phyloP scores from a whole-genome alignment of 2,888 invertebrate genomes.

The Tubulanus polymorphus region DNA sequence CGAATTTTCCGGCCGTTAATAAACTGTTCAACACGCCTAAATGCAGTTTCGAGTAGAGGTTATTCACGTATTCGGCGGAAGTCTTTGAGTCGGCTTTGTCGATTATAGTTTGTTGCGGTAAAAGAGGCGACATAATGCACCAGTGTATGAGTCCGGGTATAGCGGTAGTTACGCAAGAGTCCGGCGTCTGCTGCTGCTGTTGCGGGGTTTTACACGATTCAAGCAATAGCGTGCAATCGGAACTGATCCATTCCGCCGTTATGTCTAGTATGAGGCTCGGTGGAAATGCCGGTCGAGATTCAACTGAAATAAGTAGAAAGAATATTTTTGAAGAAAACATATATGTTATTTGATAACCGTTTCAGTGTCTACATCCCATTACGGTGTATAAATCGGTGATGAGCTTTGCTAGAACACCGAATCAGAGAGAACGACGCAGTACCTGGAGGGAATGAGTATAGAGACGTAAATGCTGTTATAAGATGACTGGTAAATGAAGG shows the following conservation, averaged over 20 bases:
- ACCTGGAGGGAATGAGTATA: conserved; percentile 60
- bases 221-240: conserved; percentile 37
- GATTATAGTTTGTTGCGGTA: conserved; percentile 4
- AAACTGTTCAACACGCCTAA: neutral
- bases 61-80: conserved; percentile 17
- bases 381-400: no score
- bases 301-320: neutral
- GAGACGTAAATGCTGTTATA: conserved; percentile 77
- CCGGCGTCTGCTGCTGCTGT: neutral
- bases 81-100: neutral
- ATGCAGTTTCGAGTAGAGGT: neutral
- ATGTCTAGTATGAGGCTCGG: conserved; percentile 31
- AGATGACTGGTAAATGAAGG: conserved; percentile 85
- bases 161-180: conserved; percentile 22
- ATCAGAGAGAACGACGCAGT: no score
- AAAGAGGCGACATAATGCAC: conserved; percentile 36
- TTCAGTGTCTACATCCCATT: no score
- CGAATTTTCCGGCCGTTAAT: conserved; percentile 2
- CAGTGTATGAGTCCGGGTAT: conserved; percentile 39
- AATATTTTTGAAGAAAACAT: neutral
- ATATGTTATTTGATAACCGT: neutral
- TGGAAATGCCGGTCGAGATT: neutral
- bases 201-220: no score
- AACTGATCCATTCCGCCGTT: conserved; percentile 39
- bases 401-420: no score